Conservation (phyloP, 2,888 invertebrate species). For the Drosophila leonis region DNA sequence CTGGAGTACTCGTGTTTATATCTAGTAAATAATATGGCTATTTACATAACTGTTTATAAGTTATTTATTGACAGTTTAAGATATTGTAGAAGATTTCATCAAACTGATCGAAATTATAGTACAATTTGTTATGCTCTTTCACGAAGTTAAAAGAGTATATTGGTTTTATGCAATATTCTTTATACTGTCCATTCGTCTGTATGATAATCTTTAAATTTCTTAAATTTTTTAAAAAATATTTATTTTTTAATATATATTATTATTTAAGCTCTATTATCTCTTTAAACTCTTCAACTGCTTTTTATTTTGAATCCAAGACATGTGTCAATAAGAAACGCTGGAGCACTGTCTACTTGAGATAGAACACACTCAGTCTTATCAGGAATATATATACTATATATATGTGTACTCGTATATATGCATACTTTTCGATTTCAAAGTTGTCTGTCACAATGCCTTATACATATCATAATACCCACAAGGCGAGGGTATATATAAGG, state of each 20-base stretch:
- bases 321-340: not conserved
- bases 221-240: too few relatives aligned
- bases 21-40: not conserved
- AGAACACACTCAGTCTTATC: not conserved
- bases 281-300: not conserved
- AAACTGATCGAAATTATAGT: not conserved
- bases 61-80: not conserved
- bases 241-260: not conserved
- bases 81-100: not conserved
- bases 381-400: not conserved
- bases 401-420: not conserved
- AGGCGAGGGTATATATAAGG: conserved; percentile 15
- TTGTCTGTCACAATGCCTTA: not conserved
- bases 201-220: not conserved
- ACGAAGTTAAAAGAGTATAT: not conserved
- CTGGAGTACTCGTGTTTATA: not conserved
- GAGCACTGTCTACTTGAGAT: not conserved
- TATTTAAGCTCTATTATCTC: not conserved
- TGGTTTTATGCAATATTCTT: too few relatives aligned
- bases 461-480: conserved; percentile 9
- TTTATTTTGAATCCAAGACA: not conserved
- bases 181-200: too few relatives aligned
- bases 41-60: not conserved
- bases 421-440: not conserved
- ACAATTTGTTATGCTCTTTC: not conserved